Base-by-base conservation (phyloP, 2,888 invertebrate species). In the Eupithecia tripunctaria region DNA sequence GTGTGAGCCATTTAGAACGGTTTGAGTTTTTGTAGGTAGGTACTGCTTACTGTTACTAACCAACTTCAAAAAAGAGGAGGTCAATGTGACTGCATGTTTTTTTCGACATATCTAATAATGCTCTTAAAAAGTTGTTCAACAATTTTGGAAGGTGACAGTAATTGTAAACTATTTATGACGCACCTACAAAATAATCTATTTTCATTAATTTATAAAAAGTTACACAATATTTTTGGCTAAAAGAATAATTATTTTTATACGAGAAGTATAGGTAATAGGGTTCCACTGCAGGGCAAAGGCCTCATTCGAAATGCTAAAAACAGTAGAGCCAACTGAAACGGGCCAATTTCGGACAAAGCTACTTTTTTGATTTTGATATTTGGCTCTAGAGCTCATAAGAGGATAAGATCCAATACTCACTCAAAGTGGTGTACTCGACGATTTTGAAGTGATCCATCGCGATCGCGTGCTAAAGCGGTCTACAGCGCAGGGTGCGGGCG, bases 361-460 rank as follows among this genome's bases (percentile, higher is more conserved):
- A 56, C 56, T 56, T 10, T 25, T 56, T 10, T n/a, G 47, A 47
- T 8, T 0, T 1, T 41, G 5, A 41, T 5, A 41, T 15, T 7
- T 43, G 7, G n/a, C 18, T 43, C 18, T 43, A 43, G 1, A 43
- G 2, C 18, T n/a, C n/a, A 5, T 6, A 43, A 43, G 15, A 47
- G 21, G 2, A 51, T 47, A 51, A 21, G 21, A 51, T 10, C 51
- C 0, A 36, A 67, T 76, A 91, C 94, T 92, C 82, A 94, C 94
- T 89, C 80, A 94, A 81, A 75, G 89, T 86, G 78, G 71, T 85
- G 78, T 91, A 93, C 43, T 91, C 90, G 18, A 92, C 90, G 64
- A 92, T 83, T 85, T 90, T 82, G 78, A 85, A 92, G 78, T 85
- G 85, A 81, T 88, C 92, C 92, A 92, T 93, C 60, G 21, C 72